phyloP scores from a whole-genome alignment of 2,113 vertebrate genomes.

The Cyanistes caeruleus region DNA sequence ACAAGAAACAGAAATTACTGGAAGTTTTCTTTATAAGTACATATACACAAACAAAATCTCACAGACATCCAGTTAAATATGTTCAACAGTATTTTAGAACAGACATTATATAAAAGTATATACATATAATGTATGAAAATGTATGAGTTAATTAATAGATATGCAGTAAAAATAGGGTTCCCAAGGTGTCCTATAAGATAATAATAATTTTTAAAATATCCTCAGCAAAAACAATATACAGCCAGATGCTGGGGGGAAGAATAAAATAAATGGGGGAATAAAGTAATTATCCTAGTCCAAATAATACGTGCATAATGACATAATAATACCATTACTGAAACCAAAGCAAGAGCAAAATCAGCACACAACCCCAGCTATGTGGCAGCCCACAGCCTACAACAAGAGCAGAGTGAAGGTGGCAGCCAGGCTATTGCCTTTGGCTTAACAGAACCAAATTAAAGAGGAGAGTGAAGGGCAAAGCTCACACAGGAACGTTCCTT shows the following conservation, averaged over 20 bases:
- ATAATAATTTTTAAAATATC: neutral
- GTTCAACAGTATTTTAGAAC: neutral
- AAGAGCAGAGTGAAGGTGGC: neutral
- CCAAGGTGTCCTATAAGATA: neutral
- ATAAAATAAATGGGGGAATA: neutral
- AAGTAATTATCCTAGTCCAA: neutral
- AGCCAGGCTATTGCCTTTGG: neutral
- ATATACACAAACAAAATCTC: neutral
- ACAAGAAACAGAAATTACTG: neutral
- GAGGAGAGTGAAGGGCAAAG: neutral
- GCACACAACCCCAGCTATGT: neutral
- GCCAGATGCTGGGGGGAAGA: neutral
- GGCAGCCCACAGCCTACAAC: neutral
- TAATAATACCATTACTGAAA: neutral
- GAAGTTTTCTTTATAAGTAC: neutral
- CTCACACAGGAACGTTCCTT: neutral
- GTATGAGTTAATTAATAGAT: neutral
- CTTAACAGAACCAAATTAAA: neutral
- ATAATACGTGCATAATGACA: neutral
- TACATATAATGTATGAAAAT: neutral
- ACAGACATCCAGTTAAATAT: neutral
- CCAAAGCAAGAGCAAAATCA: neutral
- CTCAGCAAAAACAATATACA: neutral
- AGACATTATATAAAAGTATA: neutral
- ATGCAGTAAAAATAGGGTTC: neutral